Conservation (phyloP, 2,113 vertebrate genomes). For the Ibidorhyncha struthersii region DNA sequence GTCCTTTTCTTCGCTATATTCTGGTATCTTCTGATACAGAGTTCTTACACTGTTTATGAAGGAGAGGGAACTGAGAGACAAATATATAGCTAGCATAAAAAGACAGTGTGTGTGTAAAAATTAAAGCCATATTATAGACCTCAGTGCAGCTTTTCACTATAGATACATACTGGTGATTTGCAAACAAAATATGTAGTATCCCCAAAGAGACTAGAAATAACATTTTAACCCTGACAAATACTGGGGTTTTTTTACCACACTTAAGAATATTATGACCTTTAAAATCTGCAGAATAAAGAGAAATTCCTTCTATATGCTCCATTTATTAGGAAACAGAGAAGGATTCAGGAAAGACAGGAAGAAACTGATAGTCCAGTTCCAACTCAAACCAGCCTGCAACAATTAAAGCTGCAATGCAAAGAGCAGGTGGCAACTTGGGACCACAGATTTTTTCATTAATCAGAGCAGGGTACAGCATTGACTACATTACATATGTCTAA, state of each 20-base stretch:
- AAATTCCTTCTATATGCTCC: not conserved
- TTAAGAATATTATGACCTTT: not conserved
- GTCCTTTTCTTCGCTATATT: not conserved
- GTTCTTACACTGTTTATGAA: not conserved
- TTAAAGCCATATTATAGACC: not conserved
- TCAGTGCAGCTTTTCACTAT: not conserved
- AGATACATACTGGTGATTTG: not conserved
- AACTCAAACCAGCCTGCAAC: not conserved
- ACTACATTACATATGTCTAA: not conserved
- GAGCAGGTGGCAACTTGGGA: not conserved
- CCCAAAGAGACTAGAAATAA: not conserved
- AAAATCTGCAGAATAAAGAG: not conserved
- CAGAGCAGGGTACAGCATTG: not conserved
- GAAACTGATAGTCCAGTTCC: not conserved
- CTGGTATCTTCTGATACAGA: not conserved
- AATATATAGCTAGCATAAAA: not conserved
- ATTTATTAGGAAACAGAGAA: not conserved
- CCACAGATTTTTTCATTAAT: not conserved
- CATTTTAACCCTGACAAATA: not conserved
- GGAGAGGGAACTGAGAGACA: not conserved
- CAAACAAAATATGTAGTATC: not conserved
- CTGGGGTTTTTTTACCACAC: not conserved
- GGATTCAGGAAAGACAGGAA: not conserved
- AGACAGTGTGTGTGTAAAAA: not conserved
- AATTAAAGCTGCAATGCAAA: not conserved